Evolutionary conservation across 2,888 invertebrate genomes (phyloP), one percentile per base, ranked within the genome.

Genomic region (Xestia xanthographa): DNA sequence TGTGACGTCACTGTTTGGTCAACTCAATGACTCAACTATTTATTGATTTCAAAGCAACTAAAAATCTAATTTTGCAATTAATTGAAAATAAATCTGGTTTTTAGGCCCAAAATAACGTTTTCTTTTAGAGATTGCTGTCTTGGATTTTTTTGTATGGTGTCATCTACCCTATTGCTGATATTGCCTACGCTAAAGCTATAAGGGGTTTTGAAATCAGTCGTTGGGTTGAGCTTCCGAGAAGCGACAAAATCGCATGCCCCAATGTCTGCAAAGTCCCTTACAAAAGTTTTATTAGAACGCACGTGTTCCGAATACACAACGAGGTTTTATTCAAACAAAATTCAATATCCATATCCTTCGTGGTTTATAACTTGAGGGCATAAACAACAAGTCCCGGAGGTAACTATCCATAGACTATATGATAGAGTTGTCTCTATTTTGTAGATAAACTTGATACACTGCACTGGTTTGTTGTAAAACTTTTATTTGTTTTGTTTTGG

Each of bases 231-330:
- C 11, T 69, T 26, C 14, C 4, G 22, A 53, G 43, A 56, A 45
- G 11, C 20, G 22, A 6, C 14, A 22, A n/a, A 45, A 65, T 50
- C 14, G 12, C 48, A 34, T 45, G 0, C 45, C 4, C 41, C 29
- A 56, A 9, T 17, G 34, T 79, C 72, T 79, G 12, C 17, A n/a
- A 56, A 6, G 26, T 20, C 89, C 79, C 83, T 85, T 85, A 87
- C 86, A 86, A 89, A 91, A 92, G 84, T 92, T 92, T 88, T 91
- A 91, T 91, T 90, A 89, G 87, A 86, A 73, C 87, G 81, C 85
- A 86, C 91, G 89, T 88, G 89, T 75, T 65, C 79, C 70, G 93
- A 92, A 93, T 92, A 90, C 83, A 74, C 56, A 91, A 92, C 75
- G 75, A 85, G 77, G 70, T 75, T 74, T 77, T 89, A 80, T 87